Evolutionary conservation across 2,113 vertebrate species (phyloP).

Genomic region (Sus scrofa): DNA sequence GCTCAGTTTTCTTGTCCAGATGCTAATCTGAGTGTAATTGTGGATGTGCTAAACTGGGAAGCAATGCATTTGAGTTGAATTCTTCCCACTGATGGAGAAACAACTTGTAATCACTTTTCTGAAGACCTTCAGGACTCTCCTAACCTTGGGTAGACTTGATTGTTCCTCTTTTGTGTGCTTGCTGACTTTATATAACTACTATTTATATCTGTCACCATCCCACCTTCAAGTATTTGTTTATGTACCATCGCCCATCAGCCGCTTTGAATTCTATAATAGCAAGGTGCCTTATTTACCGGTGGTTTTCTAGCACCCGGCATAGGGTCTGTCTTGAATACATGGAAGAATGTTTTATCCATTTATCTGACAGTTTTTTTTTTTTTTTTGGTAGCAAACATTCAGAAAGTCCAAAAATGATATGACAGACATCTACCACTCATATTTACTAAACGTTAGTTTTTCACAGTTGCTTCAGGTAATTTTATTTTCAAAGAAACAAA

Average conservation of each 20-base stretch:
- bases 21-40: not conserved
- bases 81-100: not conserved
- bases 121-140: not conserved
- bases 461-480: not conserved
- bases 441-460: not conserved
- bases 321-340: not conserved
- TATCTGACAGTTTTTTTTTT: constrained; percentile 19
- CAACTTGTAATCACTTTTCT: not conserved
- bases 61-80: not conserved
- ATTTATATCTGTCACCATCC: not conserved
- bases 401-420: not conserved
- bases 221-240: not conserved
- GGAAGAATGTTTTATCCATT: constrained; percentile 15
- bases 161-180: not conserved
- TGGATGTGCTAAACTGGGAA: not conserved
- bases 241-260: not conserved
- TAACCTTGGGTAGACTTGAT: not conserved
- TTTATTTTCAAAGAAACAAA: constrained; percentile 13
- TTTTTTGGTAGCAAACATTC: constrained; percentile 30
- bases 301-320: not conserved
- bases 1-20: constrained; percentile 1
- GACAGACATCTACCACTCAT: not conserved
- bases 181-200: not conserved
- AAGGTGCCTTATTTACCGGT: not conserved
- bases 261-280: not conserved